Evolutionary conservation across 2,888 invertebrate genomes (phyloP).

Genomic region (Pycnomerus fuliginosus): DNA sequence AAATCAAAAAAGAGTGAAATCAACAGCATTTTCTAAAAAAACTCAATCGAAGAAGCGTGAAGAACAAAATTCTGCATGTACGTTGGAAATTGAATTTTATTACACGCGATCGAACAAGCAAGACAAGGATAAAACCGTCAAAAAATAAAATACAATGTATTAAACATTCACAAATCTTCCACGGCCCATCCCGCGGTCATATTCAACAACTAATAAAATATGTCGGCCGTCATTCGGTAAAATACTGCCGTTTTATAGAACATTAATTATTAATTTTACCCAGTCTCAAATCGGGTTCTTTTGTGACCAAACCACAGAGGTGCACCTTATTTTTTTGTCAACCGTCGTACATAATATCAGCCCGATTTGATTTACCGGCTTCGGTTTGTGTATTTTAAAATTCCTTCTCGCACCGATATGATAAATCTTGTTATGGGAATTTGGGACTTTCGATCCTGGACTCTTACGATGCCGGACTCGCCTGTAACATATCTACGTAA

Average conservation of each 20-base stretch:
- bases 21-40: too few relatives aligned
- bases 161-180: constrained; percentile 50
- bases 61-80: neutral
- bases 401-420: constrained; percentile 8
- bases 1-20: too few relatives aligned
- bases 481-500: constrained; percentile 30
- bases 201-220: constrained; percentile 50
- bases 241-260: constrained; percentile 45
- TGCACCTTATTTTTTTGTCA: constrained; percentile 36
- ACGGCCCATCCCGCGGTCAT: constrained; percentile 27
- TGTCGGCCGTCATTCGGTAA: constrained; percentile 45
- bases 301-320: constrained; percentile 25
- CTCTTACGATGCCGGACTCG: constrained; percentile 6
- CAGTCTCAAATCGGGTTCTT: constrained; percentile 20
- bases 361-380: constrained; percentile 13
- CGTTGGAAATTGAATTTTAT: constrained; percentile 8
- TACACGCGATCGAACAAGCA: constrained; percentile 14
- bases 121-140: constrained; percentile 17
- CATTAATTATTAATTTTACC: constrained; percentile 50
- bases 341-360: constrained; percentile 21
- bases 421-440: constrained; percentile 11
- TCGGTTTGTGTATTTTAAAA: constrained; percentile 19
- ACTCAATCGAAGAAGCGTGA: too few relatives aligned
- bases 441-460: constrained; percentile 11
- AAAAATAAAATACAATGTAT: constrained; percentile 49